Conservation (phyloP, 2,888 invertebrate genomes). For the Buathra laborator region DNA sequence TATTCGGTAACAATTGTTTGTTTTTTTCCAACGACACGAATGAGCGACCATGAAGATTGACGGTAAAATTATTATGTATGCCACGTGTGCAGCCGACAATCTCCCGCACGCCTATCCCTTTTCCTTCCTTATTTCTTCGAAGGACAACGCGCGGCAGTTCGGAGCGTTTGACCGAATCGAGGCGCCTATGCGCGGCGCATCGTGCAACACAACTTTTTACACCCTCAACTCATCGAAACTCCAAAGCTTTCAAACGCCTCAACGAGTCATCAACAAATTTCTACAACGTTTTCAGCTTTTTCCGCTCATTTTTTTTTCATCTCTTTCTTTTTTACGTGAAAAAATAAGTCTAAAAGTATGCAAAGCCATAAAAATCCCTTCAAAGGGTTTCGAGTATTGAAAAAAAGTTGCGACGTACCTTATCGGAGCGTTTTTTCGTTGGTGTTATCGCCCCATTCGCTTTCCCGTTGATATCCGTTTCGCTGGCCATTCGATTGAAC, state of each 20-base stretch:
- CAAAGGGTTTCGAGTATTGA: background rate
- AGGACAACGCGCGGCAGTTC: constrained; percentile 31
- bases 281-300: background rate
- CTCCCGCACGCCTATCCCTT: constrained; percentile 40
- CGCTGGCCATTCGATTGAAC: constrained; percentile 96
- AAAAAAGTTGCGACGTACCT: constrained; percentile 85
- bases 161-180: constrained; percentile 20
- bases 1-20: background rate
- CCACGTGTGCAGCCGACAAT: constrained; percentile 73
- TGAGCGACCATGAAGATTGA: constrained; percentile 68
- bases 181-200: background rate
- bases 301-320: background rate
- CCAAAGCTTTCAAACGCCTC: constrained; percentile 4
- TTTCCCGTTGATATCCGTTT: constrained; percentile 86
- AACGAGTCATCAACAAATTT: background rate
- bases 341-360: no score
- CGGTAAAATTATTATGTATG: constrained; percentile 77
- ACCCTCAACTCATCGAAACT: background rate
- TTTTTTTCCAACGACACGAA: constrained; percentile 1
- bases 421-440: constrained; percentile 87
- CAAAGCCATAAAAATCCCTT: background rate
- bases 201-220: background rate
- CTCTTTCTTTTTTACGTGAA: no score
- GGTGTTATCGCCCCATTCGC: constrained; percentile 80
- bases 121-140: constrained; percentile 56